phyloP scores from a whole-genome alignment of 2,113 vertebrate species.

The Sorex fumeus region DNA sequence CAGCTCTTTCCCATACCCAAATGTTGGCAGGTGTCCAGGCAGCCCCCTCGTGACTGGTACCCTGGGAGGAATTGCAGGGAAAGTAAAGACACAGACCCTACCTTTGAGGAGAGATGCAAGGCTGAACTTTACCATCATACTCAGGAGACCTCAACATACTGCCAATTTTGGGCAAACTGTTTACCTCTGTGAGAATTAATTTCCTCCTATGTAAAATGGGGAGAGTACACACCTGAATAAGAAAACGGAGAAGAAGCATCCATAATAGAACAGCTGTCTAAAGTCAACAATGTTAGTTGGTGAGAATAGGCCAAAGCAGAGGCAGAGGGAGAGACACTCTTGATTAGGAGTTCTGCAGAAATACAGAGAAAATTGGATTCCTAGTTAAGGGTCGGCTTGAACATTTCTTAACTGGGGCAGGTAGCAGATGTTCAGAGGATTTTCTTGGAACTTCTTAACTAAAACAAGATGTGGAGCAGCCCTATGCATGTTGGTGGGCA shows the following conservation, averaged over 20 bases:
- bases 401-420: not conserved
- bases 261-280: not conserved
- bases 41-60: not conserved
- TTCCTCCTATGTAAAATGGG: not conserved
- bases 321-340: not conserved
- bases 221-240: not conserved
- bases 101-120: not conserved
- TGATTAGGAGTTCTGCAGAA: not conserved
- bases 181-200: slow-evolving; percentile 22
- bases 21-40: not conserved
- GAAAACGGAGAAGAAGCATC: not conserved
- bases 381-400: not conserved
- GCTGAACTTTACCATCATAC: not conserved
- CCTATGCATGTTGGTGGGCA: not conserved
- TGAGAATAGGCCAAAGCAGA: not conserved
- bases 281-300: not conserved
- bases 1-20: not conserved
- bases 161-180: not conserved
- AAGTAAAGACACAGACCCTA: not conserved
- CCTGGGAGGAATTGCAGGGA: not conserved
- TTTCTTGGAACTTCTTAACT: not conserved
- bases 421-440: not conserved
- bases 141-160: slow-evolving; percentile 2
- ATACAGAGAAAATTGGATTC: not conserved
- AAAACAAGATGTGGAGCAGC: not conserved